These are phyloP conservation scores for Orthosia cruda DNA, from an alignment of 2,888 invertebrate genomes.

Conservation along the genomic window DNA sequence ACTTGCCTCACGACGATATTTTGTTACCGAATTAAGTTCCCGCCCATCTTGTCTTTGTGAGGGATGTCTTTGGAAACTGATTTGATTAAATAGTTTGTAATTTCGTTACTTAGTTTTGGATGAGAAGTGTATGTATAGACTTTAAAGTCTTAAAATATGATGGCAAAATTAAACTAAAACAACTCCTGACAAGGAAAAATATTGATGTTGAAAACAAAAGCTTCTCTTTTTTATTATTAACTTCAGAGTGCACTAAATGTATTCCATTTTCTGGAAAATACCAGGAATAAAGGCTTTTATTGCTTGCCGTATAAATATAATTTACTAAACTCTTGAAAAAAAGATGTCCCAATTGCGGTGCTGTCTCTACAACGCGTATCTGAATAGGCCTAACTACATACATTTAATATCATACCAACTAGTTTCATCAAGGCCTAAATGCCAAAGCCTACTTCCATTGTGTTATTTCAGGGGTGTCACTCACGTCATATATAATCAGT, in stretches of 20 bases:
- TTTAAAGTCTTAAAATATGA: too few species aligned
- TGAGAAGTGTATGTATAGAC: not conserved
- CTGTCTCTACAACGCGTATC: conserved; percentile 2
- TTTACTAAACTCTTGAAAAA: not conserved
- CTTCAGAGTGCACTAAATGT: too few species aligned
- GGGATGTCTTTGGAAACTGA: not conserved
- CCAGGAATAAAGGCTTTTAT: too few species aligned
- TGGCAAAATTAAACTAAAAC: too few species aligned
- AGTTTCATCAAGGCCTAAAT: conserved; percentile 11
- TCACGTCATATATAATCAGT: conserved; percentile 57
- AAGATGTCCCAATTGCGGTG: not conserved
- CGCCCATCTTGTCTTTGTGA: conserved; percentile 12
- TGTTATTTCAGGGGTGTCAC: conserved; percentile 35
- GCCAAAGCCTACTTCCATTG: not conserved
- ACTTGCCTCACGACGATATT: conserved; percentile 25
- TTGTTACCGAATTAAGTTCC: conserved; percentile 15
- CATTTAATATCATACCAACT: conserved; percentile 8
- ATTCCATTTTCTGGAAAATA: too few species aligned
- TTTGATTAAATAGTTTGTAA: conserved; percentile 26
- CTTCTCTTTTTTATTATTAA: too few species aligned
- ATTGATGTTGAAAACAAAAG: too few species aligned
- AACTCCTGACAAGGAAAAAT: too few species aligned
- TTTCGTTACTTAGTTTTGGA: conserved; percentile 14
- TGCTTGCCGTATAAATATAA: not conserved
- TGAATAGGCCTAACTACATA: not conserved